These are phyloP conservation scores for Thalassophryne amazonica DNA, from an alignment of 2,797 vertebrate genomes.

Conservation along the genomic window DNA sequence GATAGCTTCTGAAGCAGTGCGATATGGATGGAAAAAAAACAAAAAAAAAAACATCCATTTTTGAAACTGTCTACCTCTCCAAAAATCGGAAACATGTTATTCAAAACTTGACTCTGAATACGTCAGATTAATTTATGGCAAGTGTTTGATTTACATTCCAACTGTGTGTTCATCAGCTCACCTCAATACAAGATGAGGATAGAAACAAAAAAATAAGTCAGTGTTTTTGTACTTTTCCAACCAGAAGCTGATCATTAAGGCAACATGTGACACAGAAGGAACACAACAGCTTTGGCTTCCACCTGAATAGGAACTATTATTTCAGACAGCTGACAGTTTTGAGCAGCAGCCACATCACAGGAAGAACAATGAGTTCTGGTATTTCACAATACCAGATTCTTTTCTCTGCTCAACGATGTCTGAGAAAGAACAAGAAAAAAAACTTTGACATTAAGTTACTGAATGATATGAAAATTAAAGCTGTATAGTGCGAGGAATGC, in stretches of 20 bases:
- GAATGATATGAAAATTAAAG: conserved; percentile 30
- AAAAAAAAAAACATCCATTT: background rate
- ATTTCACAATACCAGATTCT: too few species aligned
- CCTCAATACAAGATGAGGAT: conserved; percentile 9
- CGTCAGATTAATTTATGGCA: background rate
- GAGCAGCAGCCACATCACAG: too few species aligned
- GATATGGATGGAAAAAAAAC: background rate
- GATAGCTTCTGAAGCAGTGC: background rate
- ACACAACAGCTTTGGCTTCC: conserved; percentile 42
- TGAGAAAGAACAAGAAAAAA: too few species aligned
- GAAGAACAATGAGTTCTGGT: too few species aligned
- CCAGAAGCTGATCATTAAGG: conserved; percentile 61
- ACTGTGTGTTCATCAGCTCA: too few species aligned
- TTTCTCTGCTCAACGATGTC: too few species aligned
- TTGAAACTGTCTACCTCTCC: background rate
- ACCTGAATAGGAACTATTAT: conserved; percentile 12
- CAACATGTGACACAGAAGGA: conserved; percentile 29
- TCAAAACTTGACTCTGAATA: background rate
- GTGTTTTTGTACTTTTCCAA: conserved; percentile 28
- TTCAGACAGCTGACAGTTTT: too few species aligned
- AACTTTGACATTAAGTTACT: conserved; percentile 36
- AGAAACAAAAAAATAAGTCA: background rate
- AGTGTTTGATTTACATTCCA: too few species aligned
- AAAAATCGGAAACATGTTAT: background rate
- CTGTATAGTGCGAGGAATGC: conserved; percentile 10